A percentile compares a stretch with the other conserved stretches of the same genome.
Conservation (phyloP, 2,113 vertebrate genomes). For the Hassar affinis region DNA sequence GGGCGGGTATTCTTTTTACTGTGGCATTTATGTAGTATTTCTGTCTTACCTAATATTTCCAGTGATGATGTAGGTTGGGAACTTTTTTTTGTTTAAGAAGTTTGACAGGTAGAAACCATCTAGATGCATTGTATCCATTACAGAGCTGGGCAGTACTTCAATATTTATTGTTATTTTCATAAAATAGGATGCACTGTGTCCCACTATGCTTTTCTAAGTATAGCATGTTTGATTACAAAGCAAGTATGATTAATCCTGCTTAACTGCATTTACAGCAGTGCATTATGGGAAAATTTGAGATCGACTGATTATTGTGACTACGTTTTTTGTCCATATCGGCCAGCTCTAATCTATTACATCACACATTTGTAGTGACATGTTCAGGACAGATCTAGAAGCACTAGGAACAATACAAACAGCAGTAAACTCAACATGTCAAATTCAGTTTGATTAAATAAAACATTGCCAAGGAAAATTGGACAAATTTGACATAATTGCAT, state of each 20-base stretch:
- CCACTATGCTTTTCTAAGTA: no score
- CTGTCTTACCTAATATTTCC: constrained; percentile 30
- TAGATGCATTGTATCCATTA: background rate
- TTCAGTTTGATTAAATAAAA: background rate
- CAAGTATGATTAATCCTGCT: no score
- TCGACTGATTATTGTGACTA: no score
- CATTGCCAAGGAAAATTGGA: background rate
- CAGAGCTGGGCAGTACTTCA: no score
- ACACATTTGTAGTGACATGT: background rate
- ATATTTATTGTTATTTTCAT: no score
- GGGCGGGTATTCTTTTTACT: background rate
- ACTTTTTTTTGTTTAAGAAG: background rate
- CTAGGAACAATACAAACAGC: background rate
- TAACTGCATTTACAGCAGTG: no score
- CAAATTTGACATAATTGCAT: background rate
- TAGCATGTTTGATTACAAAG: no score
- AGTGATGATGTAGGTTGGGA: background rate
- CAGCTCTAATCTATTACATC: no score
- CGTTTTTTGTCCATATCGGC: no score
- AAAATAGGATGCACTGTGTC: no score
- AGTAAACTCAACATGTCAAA: background rate
- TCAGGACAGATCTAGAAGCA: background rate
- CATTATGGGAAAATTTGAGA: no score
- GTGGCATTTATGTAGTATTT: background rate
- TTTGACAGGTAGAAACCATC: background rate